Evolutionary conservation across 2,797 vertebrate species (phyloP).

Genomic region (Helarctos malayanus): DNA sequence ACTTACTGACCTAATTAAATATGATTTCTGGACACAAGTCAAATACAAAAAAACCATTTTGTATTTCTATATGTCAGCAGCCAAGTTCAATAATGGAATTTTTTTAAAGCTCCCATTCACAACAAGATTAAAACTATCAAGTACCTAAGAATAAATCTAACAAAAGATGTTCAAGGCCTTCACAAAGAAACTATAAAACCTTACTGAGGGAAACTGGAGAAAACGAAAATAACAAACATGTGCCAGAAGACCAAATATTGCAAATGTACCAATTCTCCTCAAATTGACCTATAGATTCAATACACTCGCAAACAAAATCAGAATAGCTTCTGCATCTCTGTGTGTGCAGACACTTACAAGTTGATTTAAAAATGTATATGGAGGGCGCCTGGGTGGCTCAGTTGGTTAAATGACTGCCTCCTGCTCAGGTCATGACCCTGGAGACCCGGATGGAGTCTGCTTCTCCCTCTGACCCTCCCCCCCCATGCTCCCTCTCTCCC

Average conservation of each 20-base stretch:
- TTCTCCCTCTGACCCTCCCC: too few species aligned
- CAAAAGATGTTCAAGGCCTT: neutral
- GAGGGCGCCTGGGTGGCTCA: neutral
- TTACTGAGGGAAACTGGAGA: neutral
- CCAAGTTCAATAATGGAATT: neutral
- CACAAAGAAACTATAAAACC: neutral
- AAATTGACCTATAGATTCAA: constrained; percentile 33
- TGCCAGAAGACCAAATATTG: neutral
- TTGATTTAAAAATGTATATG: neutral
- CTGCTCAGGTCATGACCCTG: too few species aligned
- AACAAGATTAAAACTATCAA: constrained; percentile 43
- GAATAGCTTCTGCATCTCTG: neutral
- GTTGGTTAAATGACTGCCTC: too few species aligned
- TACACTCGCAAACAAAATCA: constrained; percentile 28
- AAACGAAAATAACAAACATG: neutral
- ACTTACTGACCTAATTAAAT: neutral
- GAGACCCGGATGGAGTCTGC: too few species aligned
- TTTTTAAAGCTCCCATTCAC: neutral
- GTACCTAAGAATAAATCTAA: neutral
- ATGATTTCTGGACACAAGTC: neutral
- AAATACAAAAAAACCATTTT: neutral
- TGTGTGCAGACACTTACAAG: neutral
- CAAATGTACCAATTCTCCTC: constrained; percentile 1
- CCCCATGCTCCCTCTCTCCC: too few species aligned
- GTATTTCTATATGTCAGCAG: neutral